These are phyloP conservation scores for Bradypus variegatus DNA, from an alignment of 2,797 vertebrate genomes.

Conservation along the genomic window DNA sequence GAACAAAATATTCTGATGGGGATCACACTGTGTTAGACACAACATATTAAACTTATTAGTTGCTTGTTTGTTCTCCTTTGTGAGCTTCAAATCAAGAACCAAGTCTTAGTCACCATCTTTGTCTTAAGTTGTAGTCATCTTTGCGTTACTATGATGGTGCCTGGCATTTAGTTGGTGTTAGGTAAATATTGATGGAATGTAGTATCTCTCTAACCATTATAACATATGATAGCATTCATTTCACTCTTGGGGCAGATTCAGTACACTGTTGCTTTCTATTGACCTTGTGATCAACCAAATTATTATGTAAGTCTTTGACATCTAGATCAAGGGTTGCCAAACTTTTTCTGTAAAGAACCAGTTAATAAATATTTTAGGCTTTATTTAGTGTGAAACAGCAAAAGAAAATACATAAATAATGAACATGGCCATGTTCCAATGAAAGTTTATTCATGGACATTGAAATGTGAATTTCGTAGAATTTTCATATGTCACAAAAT, in stretches of 20 bases:
- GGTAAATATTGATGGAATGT: not conserved
- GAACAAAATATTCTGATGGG: not conserved
- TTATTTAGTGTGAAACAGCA: not conserved
- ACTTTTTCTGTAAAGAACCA: conserved; percentile 5
- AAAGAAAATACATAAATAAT: not conserved
- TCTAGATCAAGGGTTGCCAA: not conserved
- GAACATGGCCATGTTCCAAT: not conserved
- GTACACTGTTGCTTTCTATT: not conserved
- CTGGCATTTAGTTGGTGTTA: not conserved
- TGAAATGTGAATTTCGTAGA: conserved; percentile 7
- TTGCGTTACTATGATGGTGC: not conserved
- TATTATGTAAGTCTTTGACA: not conserved
- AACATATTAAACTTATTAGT: not conserved
- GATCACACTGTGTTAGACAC: not conserved
- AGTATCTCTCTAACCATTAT: not conserved
- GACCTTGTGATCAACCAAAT: not conserved
- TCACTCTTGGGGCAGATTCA: not conserved
- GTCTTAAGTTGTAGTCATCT: conserved; percentile 18
- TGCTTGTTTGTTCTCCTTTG: not conserved
- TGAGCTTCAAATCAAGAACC: not conserved
- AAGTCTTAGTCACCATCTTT: not conserved
- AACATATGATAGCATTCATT: not conserved
- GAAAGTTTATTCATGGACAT: too few species aligned
- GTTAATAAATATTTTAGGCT: conserved; percentile 24
- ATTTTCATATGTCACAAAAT: not conserved